A percentile compares a stretch with the other conserved stretches of the same genome.
These are phyloP conservation scores for Macquaria australasica DNA, from an alignment of 2,113 vertebrate species.

Conservation along the genomic window DNA sequence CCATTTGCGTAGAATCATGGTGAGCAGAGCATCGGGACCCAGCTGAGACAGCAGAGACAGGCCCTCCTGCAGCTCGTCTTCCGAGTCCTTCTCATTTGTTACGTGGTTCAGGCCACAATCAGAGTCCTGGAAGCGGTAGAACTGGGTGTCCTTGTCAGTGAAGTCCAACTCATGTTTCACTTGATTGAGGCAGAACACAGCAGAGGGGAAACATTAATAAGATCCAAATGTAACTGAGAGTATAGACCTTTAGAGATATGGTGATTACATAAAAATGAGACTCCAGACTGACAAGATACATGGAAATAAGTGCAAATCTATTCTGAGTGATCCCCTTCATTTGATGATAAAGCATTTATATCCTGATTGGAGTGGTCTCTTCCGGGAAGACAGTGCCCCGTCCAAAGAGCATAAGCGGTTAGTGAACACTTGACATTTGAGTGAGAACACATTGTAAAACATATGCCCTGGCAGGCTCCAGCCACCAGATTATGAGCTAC, in stretches of 20 bases:
- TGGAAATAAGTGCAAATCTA: constrained; percentile 60
- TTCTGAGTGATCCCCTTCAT: constrained; percentile 47
- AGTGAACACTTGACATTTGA: constrained; percentile 38
- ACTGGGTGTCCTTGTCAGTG: constrained; percentile 93
- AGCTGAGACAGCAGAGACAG: constrained; percentile 91
- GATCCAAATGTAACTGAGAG: neutral
- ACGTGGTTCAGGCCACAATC: constrained; percentile 80
- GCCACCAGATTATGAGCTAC: constrained; percentile 20
- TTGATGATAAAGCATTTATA: constrained; percentile 35
- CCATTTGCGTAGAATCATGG: constrained; percentile 94
- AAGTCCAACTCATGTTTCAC: constrained; percentile 95
- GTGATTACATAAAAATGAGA: neutral
- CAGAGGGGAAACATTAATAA: neutral
- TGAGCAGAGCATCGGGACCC: constrained; percentile 92
- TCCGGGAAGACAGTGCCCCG: constrained; percentile 10
- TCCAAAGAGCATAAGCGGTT: neutral
- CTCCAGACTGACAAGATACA: constrained; percentile 18
- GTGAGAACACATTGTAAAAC: constrained; percentile 10
- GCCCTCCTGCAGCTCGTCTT: constrained; percentile 92
- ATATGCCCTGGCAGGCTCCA: constrained; percentile 7
- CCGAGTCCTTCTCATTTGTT: constrained; percentile 80
- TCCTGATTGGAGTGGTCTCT: constrained; percentile 73
- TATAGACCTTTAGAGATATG: neutral
- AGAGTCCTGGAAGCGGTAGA: constrained; percentile 90
- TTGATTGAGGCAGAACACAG: constrained; percentile 66